These are phyloP conservation scores for Salvelinus namaycush DNA, from an alignment of 2,113 vertebrate genomes.

Conservation along the genomic window DNA sequence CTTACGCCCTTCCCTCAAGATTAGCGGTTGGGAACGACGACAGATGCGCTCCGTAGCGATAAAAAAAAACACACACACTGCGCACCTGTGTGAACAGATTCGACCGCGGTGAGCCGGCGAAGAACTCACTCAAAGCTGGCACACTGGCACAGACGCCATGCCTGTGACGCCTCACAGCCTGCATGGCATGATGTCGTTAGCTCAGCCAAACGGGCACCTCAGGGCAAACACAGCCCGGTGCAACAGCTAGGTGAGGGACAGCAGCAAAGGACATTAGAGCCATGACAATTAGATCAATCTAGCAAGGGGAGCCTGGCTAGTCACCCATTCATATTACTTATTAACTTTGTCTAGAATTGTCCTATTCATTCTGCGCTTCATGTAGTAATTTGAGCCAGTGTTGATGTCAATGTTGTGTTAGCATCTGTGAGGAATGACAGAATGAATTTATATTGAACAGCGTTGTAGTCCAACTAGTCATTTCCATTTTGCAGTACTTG, in stretches of 20 bases:
- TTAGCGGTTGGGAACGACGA: constrained; percentile 77
- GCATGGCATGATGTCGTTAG: constrained; percentile 57
- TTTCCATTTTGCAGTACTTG: too few species aligned
- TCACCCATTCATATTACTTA: constrained; percentile 31
- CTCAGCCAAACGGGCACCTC: constrained; percentile 46
- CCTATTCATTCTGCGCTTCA: background rate
- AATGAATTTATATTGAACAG: background rate
- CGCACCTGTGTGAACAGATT: constrained; percentile 73
- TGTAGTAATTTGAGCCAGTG: background rate
- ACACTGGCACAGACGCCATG: constrained; percentile 54
- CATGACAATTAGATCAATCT: background rate
- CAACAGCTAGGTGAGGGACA: constrained; percentile 64
- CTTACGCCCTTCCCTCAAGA: constrained; percentile 77
- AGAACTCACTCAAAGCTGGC: constrained; percentile 40
- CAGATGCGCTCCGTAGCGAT: constrained; percentile 74
- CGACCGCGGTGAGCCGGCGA: constrained; percentile 3
- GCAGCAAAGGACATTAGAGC: constrained; percentile 46
- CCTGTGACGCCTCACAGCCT: constrained; percentile 65
- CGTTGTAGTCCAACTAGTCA: too few species aligned
- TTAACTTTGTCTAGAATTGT: constrained; percentile 37
- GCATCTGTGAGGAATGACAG: background rate
- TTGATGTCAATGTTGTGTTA: background rate
- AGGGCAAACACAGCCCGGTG: constrained; percentile 62
- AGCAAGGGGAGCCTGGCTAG: constrained; percentile 26
- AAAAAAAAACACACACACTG: constrained; percentile 56